A percentile compares a stretch with the other conserved stretches of the same genome.
Conservation (phyloP, 2,797 vertebrate species). For the Aldrovandia affinis region DNA sequence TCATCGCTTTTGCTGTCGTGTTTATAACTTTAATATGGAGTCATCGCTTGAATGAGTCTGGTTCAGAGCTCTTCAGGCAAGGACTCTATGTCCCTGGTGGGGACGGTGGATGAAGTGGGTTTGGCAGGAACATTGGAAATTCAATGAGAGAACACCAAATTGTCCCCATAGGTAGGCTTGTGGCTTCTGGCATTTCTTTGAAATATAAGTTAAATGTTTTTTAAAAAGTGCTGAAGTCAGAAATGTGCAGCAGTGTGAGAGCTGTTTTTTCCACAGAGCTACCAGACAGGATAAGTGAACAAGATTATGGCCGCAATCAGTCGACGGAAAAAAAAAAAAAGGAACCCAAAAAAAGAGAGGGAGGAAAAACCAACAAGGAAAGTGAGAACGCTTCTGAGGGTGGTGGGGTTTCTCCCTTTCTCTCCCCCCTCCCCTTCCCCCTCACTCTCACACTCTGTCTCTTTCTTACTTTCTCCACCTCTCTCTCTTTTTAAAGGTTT, state of each 20-base stretch:
- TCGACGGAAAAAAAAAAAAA: not conserved
- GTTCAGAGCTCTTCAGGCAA: not conserved
- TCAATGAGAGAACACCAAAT: not conserved
- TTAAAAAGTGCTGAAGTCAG: constrained; percentile 12
- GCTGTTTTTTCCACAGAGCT: not conserved
- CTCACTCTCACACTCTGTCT: constrained; percentile 19
- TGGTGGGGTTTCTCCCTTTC: not conserved
- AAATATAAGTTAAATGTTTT: not conserved
- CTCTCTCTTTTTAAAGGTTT: not conserved
- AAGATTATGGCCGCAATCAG: not conserved
- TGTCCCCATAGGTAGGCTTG: constrained; percentile 16
- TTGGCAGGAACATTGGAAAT: constrained; percentile 8
- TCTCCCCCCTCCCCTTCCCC: not conserved
- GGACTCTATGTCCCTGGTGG: not conserved
- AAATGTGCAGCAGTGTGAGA: not conserved
- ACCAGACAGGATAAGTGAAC: constrained; percentile 12
- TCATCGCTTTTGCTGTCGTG: not conserved
- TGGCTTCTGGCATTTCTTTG: not conserved
- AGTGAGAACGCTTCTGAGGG: not conserved
- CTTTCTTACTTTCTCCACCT: constrained; percentile 2
- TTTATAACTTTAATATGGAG: not conserved
- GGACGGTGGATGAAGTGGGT: not conserved
- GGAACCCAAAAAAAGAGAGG: not conserved
- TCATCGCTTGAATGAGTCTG: not conserved
- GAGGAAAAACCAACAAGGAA: not conserved